A percentile compares a stretch with the other conserved stretches of the same genome.
These are phyloP conservation scores for Physocephala rufipes DNA, from an alignment of 2,888 invertebrate species.

Conservation along the genomic window DNA sequence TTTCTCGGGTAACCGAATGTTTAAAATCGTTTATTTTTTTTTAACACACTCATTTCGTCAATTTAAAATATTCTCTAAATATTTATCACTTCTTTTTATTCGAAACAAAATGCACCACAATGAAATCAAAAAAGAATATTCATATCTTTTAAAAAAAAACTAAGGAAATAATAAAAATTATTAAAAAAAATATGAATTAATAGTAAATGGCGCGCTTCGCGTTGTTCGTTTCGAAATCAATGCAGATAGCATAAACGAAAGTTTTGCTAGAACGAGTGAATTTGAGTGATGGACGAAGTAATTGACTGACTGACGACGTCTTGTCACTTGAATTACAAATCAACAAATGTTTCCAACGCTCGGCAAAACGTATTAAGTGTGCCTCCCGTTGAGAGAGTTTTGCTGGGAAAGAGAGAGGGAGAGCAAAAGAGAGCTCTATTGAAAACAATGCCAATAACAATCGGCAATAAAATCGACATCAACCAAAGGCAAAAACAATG, in stretches of 20 bases:
- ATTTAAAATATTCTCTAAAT: constrained; percentile 19
- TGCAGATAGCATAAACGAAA: not conserved
- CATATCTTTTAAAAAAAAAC: no score
- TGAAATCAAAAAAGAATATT: not conserved
- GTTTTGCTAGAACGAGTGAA: constrained; percentile 18
- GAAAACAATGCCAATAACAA: no score
- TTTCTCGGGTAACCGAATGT: not conserved
- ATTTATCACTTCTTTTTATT: constrained; percentile 20
- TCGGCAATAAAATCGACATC: not conserved
- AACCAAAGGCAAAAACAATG: not conserved
- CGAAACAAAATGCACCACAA: not conserved
- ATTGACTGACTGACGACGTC: constrained; percentile 41
- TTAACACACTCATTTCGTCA: not conserved
- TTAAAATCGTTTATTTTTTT: not conserved
- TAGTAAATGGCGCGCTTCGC: constrained; percentile 15
- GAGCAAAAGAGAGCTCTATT: constrained; percentile 22
- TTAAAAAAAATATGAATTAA: constrained; percentile 4
- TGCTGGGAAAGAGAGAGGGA: constrained; percentile 37
- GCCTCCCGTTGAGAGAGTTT: constrained; percentile 40
- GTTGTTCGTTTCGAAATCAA: constrained; percentile 25
- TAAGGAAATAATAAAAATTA: not conserved
- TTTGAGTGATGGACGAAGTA: constrained; percentile 27
- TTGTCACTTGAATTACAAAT: constrained; percentile 47
- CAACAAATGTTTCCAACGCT: constrained; percentile 43
- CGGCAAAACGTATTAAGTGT: constrained; percentile 13